Conservation (phyloP, 2,113 vertebrate genomes). For the Pleuronectes platessa region DNA sequence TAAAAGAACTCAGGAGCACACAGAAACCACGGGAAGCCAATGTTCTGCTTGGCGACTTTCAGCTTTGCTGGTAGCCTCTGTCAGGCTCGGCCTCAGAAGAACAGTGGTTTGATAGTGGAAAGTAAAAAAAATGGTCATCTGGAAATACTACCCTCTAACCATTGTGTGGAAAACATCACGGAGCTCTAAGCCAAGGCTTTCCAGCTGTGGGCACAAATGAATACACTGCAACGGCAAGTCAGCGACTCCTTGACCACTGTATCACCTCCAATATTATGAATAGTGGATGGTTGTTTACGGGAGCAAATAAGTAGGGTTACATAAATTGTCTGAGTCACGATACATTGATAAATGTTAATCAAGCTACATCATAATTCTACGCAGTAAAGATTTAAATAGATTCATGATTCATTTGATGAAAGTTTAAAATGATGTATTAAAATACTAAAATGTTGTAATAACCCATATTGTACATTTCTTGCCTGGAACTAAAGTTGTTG, state of each 20-base stretch:
- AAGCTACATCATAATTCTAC: too few relatives aligned
- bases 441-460: too few relatives aligned
- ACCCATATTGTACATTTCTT: too few relatives aligned
- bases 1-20: slow-evolving; percentile 1
- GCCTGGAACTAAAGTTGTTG: too few relatives aligned
- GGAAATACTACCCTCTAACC: neutral
- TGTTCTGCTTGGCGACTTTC: slow-evolving; percentile 27
- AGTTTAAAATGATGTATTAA: too few relatives aligned
- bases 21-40: slow-evolving; percentile 24
- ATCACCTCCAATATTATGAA: slow-evolving; percentile 39
- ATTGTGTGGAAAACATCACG: slow-evolving; percentile 12
- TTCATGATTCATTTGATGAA: too few relatives aligned
- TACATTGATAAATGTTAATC: too few relatives aligned
- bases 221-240: slow-evolving; percentile 15
- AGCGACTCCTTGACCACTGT: slow-evolving; percentile 27
- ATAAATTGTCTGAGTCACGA: too few relatives aligned
- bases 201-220: slow-evolving; percentile 36
- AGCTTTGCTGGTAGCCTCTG: slow-evolving; percentile 17
- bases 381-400: too few relatives aligned
- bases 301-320: neutral
- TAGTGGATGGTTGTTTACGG: slow-evolving; percentile 5
- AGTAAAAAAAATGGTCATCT: slow-evolving; percentile 1
- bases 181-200: slow-evolving; percentile 18
- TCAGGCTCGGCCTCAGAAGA: neutral
- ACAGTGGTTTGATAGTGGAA: slow-evolving; percentile 5